Percentiles rank a stretch among this genome's conserved stretches.
phyloP scores from a whole-genome alignment of 2,797 vertebrate genomes.

The Coilia nasus region DNA sequence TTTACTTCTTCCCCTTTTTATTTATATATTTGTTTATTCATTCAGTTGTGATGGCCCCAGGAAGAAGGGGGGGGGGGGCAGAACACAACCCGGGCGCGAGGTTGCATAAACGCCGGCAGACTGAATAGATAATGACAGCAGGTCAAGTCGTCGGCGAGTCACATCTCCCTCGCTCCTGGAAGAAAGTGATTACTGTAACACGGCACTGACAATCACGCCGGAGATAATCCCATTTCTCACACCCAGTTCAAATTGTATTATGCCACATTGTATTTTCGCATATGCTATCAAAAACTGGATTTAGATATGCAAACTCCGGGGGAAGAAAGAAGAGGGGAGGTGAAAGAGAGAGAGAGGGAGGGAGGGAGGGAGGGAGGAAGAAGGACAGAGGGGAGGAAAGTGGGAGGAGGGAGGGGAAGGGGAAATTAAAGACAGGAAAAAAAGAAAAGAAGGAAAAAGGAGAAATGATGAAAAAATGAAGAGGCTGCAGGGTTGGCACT shows the following conservation, averaged over 20 bases:
- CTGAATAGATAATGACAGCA: constrained; percentile 65
- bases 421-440: constrained; percentile 13
- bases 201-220: constrained; percentile 61
- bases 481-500: constrained; percentile 55
- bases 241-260: constrained; percentile 65
- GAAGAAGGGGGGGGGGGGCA: constrained; percentile 24
- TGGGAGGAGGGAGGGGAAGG: not conserved
- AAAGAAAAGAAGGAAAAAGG: constrained; percentile 14
- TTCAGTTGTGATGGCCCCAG: constrained; percentile 66
- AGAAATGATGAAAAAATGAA: not conserved
- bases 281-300: constrained; percentile 66
- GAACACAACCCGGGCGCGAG: constrained; percentile 42
- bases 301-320: constrained; percentile 67
- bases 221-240: constrained; percentile 67
- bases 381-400: constrained; percentile 23
- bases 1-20: constrained; percentile 57
- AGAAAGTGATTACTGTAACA: constrained; percentile 69
- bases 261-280: constrained; percentile 65
- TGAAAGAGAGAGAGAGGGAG: constrained; percentile 28
- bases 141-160: constrained; percentile 70
- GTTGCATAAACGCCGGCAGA: constrained; percentile 61
- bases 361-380: constrained; percentile 17
- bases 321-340: not conserved
- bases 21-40: constrained; percentile 63
- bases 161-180: constrained; percentile 54